A percentile compares a stretch with the other conserved stretches of the same genome.
Conservation (phyloP, 2,113 vertebrate genomes). For the Psammodynastes pulverulentus region DNA sequence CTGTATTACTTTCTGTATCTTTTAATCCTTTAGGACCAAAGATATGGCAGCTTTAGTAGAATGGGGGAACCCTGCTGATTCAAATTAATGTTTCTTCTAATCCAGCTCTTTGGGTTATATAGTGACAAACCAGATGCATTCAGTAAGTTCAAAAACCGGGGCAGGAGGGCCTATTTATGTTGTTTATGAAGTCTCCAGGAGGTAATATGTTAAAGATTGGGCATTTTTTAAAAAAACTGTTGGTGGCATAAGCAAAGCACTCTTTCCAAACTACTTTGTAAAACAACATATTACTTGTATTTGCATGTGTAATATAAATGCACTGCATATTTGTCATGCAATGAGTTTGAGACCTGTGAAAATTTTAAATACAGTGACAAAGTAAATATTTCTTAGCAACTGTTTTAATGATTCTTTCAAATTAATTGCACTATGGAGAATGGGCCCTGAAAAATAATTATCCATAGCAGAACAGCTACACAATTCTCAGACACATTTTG, state of each 20-base stretch:
- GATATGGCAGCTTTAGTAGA: background rate
- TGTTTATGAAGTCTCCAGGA: background rate
- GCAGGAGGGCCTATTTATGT: background rate
- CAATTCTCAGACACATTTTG: background rate
- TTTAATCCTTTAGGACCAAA: background rate
- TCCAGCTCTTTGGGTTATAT: background rate
- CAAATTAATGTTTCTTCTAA: background rate
- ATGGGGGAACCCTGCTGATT: background rate
- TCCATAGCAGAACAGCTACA: background rate
- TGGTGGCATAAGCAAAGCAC: background rate
- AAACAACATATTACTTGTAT: background rate
- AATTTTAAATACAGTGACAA: background rate
- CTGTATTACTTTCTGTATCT: background rate
- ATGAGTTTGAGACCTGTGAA: background rate
- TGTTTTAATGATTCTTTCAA: constrained; percentile 25
- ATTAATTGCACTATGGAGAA: background rate
- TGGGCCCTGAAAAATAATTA: background rate
- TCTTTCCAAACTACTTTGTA: background rate
- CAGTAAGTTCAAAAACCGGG: background rate
- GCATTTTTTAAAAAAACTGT: background rate
- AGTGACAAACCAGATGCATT: background rate
- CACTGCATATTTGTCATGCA: background rate
- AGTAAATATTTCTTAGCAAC: background rate
- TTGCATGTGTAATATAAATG: background rate
- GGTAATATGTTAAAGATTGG: background rate